phyloP scores from a whole-genome alignment of 2,113 vertebrate species.

The Hemibagrus wyckioides region DNA sequence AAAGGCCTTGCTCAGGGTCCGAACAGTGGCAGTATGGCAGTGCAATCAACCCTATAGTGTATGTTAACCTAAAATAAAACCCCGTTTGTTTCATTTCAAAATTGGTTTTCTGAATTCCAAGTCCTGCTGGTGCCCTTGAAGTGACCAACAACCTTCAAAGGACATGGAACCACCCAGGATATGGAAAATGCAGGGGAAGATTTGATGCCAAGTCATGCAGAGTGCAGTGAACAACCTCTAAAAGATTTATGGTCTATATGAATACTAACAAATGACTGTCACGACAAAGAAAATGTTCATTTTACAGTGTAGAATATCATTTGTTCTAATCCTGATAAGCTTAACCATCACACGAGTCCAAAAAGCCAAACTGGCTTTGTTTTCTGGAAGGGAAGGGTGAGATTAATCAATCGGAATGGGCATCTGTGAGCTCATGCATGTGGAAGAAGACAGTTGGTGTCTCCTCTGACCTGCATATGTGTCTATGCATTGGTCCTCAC shows the following conservation, averaged over 20 bases:
- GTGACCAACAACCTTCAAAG: no score
- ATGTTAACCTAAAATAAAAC: neutral
- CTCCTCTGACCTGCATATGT: neutral
- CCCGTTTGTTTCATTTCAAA: no score
- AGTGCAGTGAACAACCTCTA: neutral
- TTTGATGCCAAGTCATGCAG: neutral
- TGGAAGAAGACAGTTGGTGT: neutral
- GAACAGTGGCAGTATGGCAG: no score
- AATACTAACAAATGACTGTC: neutral
- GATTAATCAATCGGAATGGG: neutral
- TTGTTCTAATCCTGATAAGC: neutral
- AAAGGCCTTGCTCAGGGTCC: no score
- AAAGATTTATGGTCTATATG: neutral
- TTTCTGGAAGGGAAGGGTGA: neutral
- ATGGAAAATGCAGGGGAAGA: no score
- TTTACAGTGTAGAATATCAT: neutral
- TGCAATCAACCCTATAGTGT: neutral
- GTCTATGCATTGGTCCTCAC: neutral
- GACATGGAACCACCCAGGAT: no score
- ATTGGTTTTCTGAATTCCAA: no score
- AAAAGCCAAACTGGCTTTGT: neutral
- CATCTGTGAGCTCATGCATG: neutral
- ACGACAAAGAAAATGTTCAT: neutral
- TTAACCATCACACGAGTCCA: neutral
- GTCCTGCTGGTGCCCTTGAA: neutral